Evolutionary conservation across 2,113 vertebrate genomes (phyloP), one percentile per base, ranked within the genome.

Genomic region (Aspiorhynchus laticeps): DNA sequence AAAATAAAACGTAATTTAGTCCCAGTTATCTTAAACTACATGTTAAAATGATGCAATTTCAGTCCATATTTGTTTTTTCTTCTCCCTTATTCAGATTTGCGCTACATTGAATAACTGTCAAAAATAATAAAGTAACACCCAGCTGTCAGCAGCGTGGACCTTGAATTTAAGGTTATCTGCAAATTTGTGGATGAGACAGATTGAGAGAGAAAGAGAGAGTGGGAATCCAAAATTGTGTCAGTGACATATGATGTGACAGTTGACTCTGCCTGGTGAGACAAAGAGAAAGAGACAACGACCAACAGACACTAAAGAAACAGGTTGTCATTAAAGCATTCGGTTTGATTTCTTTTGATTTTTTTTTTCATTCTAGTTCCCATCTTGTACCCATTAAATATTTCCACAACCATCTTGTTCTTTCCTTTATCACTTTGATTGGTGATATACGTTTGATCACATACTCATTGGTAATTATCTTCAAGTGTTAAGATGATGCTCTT

Each of bases 221-320:
- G 1, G 28, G 67, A 48, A 85, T 46, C 38, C 11, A 19, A 67
- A 67, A 36, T 11, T 67, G 8, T 67, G 46, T 28, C 31, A n/a
- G n/a, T 51, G 41, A 86, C n/a, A 71, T 86, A 53, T 59, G 76
- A 86, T 86, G 76, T 85, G 74, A 69, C 46, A 71, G 43, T 80
- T 46, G 12, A 51, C n/a, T 26, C 9, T 2, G 11, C 33, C 67
- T 83, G 19, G 48, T 28, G 74, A 85, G 83, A 61, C 7, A 43
- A 74, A 85, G 46, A 84, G 28, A 82, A 82, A 65, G 15, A 84
- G 41, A 8, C 15, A 82, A 46, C 61, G 9, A 41, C 21, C 56
- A 65, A 69, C 33, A 75, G 21, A 75, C 21, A 43, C 43, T 75
- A 75, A 38, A 24, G 73, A 43, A 75, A 43, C 31, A 11, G 21